A percentile compares a stretch with the other conserved stretches of the same genome.
Evolutionary conservation across 2,797 vertebrate species (phyloP).

Genomic region (Notoglanidium macrostoma): DNA sequence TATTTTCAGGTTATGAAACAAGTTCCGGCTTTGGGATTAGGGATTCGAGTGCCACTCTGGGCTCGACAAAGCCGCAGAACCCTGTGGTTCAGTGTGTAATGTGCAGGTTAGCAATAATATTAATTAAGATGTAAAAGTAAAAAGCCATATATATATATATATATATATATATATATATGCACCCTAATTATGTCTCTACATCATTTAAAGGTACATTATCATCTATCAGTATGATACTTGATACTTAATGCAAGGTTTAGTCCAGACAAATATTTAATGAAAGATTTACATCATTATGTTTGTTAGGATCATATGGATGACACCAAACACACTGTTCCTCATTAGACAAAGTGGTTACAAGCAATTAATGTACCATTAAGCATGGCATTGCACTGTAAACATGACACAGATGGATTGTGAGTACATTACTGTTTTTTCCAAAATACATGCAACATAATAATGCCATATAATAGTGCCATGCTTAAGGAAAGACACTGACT

Average conservation of each 20-base stretch:
- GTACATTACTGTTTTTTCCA: constrained; percentile 4
- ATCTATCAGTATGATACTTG: not conserved
- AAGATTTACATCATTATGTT: not conserved
- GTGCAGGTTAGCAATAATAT: constrained; percentile 5
- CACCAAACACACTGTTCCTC: constrained; percentile 16
- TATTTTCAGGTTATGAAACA: not conserved
- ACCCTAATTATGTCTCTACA: not conserved
- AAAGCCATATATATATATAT: not conserved
- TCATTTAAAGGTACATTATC: not conserved
- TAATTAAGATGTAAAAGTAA: not conserved
- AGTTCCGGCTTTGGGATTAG: not conserved
- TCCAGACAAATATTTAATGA: not conserved
- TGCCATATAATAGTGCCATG: not conserved
- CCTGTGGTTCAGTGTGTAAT: not conserved
- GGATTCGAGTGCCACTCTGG: not conserved
- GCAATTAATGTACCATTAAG: constrained; percentile 5
- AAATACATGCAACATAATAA: not conserved
- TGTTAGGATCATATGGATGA: constrained; percentile 3
- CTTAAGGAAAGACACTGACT: not conserved
- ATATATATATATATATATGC: not conserved
- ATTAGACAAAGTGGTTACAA: constrained; percentile 16
- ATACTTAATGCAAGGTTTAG: not conserved
- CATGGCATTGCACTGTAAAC: not conserved
- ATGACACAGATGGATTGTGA: constrained; percentile 21
- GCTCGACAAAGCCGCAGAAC: not conserved